Base-by-base conservation (phyloP, 2,113 vertebrate genomes). In the Oreochromis aureus region DNA sequence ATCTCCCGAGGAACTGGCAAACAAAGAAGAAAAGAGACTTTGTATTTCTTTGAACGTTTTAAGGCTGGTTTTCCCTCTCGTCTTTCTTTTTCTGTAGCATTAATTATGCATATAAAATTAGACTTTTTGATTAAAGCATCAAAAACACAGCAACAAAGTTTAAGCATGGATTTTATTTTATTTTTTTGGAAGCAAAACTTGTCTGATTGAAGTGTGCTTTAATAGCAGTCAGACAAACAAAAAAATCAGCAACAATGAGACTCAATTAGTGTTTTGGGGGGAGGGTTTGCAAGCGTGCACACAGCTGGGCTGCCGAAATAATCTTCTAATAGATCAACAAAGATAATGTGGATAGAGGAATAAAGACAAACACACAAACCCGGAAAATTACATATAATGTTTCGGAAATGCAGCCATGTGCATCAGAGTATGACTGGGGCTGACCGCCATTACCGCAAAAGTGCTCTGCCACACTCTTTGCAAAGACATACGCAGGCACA, bases 101-200 rank as follows among this genome's bases (percentile, higher is more conserved):
- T 92, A 94, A 96, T 95, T 90, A 94, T 91, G 90, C 76, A 91
- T 90, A 86, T 83, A 80, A 94, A 94, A 88, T 92, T 53, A 85
- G 83, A 81, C 82, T 82, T 87, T 90, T 90, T 93, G 86, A 95
- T 95, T 92, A 94, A 93, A 83, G 87, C 80, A 86, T 89, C 63
- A 90, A 89, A 94, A 89, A 82, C 79, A 82, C 61, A 81, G 83
- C 82, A 54, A 82, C 18, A 30, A 86, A 54, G 80, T 89, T 90
- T 81, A 71, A 91, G 83, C 46, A 27, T 76, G 71, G 89, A 81
- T 87, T 89, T 91, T 91, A 66, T 91, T 89, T 16, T 71, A 16
- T 46, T 46, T 73, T 73, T 10, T 87, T 22, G 10, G 81, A 84
- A 80, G 54, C 46, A 36, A 89, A 88, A 80, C 63, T 82, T 89